phyloP scores from a whole-genome alignment of 2,113 vertebrate genomes.

The Tricholaema leucomelas region DNA sequence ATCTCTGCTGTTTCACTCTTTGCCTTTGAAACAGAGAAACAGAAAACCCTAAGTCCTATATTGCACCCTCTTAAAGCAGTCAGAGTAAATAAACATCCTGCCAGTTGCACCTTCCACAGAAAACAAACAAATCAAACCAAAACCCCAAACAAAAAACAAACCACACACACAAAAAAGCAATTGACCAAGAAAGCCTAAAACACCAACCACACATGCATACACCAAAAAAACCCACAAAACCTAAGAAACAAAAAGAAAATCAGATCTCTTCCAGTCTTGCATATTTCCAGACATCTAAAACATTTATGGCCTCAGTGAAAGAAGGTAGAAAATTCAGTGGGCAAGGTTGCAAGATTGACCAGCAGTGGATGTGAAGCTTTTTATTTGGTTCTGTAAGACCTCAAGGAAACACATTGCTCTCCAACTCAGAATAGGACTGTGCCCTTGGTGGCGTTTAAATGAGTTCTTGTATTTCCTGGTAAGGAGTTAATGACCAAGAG shows the following conservation, averaged over 20 bases:
- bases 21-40: neutral
- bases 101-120: neutral
- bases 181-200: too few species aligned
- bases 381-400: neutral
- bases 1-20: neutral
- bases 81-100: neutral
- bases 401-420: neutral
- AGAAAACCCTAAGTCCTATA: neutral
- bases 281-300: neutral
- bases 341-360: neutral
- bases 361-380: neutral
- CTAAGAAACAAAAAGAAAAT: neutral
- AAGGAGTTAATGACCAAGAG: neutral
- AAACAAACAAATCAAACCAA: neutral
- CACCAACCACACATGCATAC: too few species aligned
- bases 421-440: accelerated
- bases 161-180: too few species aligned
- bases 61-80: neutral
- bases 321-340: neutral
- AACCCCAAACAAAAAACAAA: too few species aligned
- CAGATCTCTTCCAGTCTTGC: neutral
- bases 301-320: neutral
- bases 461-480: neutral
- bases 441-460: neutral
- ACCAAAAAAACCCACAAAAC: too few species aligned